Conservation (phyloP, 92 coral and sea anemone species). For the Pocillopora grandis region DNA sequence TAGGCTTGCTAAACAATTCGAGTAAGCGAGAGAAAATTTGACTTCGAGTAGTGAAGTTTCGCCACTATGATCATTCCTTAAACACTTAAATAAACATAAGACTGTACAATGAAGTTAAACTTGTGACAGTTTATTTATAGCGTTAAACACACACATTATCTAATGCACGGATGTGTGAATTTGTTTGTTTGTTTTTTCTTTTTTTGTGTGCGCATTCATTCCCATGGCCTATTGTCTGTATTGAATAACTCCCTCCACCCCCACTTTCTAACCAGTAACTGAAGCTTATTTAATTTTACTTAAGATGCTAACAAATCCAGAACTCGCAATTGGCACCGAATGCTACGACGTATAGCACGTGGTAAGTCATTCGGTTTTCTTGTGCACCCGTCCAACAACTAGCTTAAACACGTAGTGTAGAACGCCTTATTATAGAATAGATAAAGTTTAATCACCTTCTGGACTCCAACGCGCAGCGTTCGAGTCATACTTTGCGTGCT, state of each 20-base stretch:
- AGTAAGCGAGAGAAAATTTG: not conserved
- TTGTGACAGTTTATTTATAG: slow-evolving; percentile 13
- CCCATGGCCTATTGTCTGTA: not conserved
- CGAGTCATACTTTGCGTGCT: not conserved
- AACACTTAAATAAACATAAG: not conserved
- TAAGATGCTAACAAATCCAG: slow-evolving; percentile 94
- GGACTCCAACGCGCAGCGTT: not conserved
- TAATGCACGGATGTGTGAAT: slow-evolving; percentile 23
- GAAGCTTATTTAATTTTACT: slow-evolving; percentile 86
- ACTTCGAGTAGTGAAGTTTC: not conserved
- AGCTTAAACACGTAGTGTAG: not conserved
- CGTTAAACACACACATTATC: slow-evolving; percentile 23
- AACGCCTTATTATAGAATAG: slow-evolving; percentile 1
- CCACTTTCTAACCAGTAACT: slow-evolving; percentile 51
- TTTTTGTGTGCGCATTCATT: not conserved
- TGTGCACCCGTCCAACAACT: slow-evolving; percentile 38
- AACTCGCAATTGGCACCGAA: slow-evolving; percentile 93
- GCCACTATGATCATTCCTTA: not conserved
- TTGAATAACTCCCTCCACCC: slow-evolving; percentile 24
- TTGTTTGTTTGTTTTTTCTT: not conserved
- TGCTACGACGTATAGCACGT: slow-evolving; percentile 91
- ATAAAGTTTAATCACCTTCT: not conserved
- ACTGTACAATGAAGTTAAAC: not conserved
- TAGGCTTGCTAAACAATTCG: not conserved
- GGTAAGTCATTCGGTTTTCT: slow-evolving; percentile 63